Conservation (phyloP, 1,140 invertebrate genomes). For the Diachasma alloeum region DNA sequence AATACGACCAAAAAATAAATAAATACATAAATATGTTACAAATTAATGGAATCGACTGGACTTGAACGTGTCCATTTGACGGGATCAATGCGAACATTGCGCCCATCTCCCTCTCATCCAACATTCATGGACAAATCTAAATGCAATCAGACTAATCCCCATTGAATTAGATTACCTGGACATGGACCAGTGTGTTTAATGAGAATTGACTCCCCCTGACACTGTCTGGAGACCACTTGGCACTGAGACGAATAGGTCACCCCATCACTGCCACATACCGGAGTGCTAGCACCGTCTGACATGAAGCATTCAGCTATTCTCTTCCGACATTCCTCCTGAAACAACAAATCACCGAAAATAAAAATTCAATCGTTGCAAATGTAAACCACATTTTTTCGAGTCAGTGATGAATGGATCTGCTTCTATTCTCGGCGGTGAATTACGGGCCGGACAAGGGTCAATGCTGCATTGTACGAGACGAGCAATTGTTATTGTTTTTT, state of each 20-base stretch:
- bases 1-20: too few relatives aligned
- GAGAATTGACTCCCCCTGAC: slow-evolving; percentile 73
- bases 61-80: too few relatives aligned
- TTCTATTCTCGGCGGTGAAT: too few relatives aligned
- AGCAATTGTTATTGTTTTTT: neutral
- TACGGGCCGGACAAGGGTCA: neutral
- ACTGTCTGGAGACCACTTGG: slow-evolving; percentile 77
- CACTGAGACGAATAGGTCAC: slow-evolving; percentile 81
- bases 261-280: slow-evolving; percentile 84
- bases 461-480: neutral
- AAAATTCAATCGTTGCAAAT: neutral
- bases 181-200: slow-evolving; percentile 78
- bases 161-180: slow-evolving; percentile 65
- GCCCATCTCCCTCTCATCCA: neutral
- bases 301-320: slow-evolving; percentile 59
- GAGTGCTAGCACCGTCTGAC: slow-evolving; percentile 47
- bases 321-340: slow-evolving; percentile 61
- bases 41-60: too few relatives aligned
- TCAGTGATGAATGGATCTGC: too few relatives aligned
- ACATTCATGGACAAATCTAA: neutral
- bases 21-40: too few relatives aligned
- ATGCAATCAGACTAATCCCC: neutral
- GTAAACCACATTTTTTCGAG: too few relatives aligned
- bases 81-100: too few relatives aligned
- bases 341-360: slow-evolving; percentile 16